Conservation (phyloP, 2,888 invertebrate species). For the Melinaea menophilus region DNA sequence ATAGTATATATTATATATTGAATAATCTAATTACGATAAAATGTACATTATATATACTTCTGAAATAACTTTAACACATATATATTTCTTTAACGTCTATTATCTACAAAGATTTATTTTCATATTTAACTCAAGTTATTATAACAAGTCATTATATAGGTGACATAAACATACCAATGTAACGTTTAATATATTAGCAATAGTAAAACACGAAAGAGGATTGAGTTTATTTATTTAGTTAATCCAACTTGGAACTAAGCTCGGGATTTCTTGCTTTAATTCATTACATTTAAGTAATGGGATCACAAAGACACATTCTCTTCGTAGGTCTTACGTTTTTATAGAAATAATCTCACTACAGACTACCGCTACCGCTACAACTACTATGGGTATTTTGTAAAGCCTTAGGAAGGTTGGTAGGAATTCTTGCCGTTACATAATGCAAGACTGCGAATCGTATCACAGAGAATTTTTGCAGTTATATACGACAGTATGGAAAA, state of each 20-base stretch:
- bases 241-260: background rate
- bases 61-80: too few relatives aligned
- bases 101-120: too few relatives aligned
- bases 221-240: background rate
- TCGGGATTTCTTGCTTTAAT: background rate
- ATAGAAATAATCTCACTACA: background rate
- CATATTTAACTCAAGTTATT: too few relatives aligned
- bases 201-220: background rate
- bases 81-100: too few relatives aligned
- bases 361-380: background rate
- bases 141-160: background rate
- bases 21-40: too few relatives aligned
- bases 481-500: background rate
- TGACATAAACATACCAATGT: background rate
- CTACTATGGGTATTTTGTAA: background rate
- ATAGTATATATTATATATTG: too few relatives aligned
- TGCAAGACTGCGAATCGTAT: background rate
- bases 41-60: too few relatives aligned
- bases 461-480: slow-evolving; percentile 1
- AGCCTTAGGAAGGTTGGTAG: background rate
- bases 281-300: background rate
- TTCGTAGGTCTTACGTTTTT: background rate
- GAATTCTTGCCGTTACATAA: background rate
- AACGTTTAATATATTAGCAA: background rate
- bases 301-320: background rate